Percentiles rank a stretch among this genome's conserved stretches.
phyloP scores from a whole-genome alignment of 2,888 invertebrate genomes.

The Orthosia cruda region DNA sequence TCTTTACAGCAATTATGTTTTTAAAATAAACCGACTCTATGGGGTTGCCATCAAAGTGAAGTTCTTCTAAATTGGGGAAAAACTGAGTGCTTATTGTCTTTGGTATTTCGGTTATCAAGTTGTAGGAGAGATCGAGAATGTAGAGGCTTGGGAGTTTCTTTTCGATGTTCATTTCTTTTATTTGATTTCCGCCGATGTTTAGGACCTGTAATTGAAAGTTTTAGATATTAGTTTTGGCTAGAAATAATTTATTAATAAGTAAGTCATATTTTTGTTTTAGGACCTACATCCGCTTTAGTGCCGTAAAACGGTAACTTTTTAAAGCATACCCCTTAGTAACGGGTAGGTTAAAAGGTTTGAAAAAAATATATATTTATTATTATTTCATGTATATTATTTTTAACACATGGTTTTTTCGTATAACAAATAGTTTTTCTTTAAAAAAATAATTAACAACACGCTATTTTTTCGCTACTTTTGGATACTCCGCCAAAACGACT shows the following conservation, averaged over 20 bases:
- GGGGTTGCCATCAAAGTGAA: constrained; percentile 91
- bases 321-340: no score
- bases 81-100: constrained; percentile 83
- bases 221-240: not conserved
- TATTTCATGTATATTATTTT: no score
- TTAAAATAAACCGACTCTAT: constrained; percentile 88
- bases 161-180: constrained; percentile 86
- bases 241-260: not conserved
- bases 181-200: constrained; percentile 87
- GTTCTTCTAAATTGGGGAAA: constrained; percentile 88
- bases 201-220: constrained; percentile 81
- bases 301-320: no score
- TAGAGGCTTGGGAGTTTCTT: constrained; percentile 86
- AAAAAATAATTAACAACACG: no score
- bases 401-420: no score
- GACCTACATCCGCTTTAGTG: no score
- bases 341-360: no score
- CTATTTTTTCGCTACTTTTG: no score
- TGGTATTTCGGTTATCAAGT: constrained; percentile 87
- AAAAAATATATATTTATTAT: no score
- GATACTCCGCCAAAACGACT: no score
- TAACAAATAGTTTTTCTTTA: no score
- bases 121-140: constrained; percentile 90
- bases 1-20: constrained; percentile 86
- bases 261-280: no score